Evolutionary conservation across 2,113 vertebrate species (phyloP).

Genomic region (Azemiops feae): DNA sequence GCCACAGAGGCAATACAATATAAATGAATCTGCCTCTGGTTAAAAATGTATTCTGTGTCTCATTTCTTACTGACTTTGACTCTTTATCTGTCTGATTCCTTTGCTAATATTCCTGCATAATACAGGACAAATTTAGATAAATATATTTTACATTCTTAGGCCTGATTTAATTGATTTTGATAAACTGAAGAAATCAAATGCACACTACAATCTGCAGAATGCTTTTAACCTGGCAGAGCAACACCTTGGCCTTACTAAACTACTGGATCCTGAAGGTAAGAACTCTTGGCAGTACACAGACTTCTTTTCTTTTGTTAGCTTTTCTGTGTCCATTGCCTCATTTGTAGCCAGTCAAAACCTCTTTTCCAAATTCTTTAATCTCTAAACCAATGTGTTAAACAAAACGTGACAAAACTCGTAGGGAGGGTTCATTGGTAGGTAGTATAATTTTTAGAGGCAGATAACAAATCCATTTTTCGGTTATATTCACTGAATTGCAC

Average conservation of each 20-base stretch:
- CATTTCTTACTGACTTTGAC: background rate
- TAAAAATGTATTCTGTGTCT: background rate
- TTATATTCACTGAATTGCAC: background rate
- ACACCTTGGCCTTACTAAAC: constrained; percentile 93
- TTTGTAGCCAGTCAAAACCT: background rate
- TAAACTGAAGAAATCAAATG: constrained; percentile 97
- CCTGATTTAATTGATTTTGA: constrained; percentile 97
- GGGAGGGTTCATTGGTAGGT: background rate
- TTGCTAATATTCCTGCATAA: constrained; percentile 9
- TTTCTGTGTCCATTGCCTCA: background rate
- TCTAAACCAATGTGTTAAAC: background rate
- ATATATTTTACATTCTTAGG: constrained; percentile 61
- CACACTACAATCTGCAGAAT: constrained; percentile 96
- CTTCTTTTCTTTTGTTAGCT: constrained; percentile 2
- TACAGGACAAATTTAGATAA: background rate
- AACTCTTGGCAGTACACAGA: constrained; percentile 28
- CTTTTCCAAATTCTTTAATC: constrained; percentile 16
- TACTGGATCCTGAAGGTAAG: constrained; percentile 93
- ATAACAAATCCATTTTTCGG: background rate
- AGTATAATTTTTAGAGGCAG: background rate
- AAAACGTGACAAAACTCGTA: background rate
- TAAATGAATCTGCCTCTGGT: background rate
- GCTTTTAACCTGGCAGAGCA: constrained; percentile 97
- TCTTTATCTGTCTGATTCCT: background rate
- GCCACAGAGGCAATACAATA: background rate